Percentiles rank a stretch among this genome's conserved stretches.
These are phyloP conservation scores for Leptocoma aspasia DNA, from an alignment of 2,113 vertebrate genomes.

Conservation along the genomic window DNA sequence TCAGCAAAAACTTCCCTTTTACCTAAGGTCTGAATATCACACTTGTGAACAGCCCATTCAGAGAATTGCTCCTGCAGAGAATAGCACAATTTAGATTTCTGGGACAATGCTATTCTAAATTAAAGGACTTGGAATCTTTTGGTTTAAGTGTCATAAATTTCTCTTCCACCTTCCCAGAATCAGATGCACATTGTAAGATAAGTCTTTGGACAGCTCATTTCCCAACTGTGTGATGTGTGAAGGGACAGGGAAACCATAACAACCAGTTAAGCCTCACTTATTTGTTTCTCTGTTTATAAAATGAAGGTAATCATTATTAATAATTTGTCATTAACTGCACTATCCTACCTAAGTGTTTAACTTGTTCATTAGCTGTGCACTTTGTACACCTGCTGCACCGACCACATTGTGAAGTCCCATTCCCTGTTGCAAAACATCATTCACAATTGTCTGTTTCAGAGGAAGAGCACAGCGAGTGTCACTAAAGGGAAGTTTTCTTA, in stretches of 20 bases:
- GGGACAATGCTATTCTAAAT: not conserved
- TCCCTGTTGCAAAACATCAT: not conserved
- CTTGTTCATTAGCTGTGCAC: not conserved
- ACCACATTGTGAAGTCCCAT: not conserved
- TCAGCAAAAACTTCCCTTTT: not conserved
- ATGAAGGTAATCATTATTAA: not conserved
- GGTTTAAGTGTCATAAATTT: not conserved
- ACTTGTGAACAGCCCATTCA: not conserved
- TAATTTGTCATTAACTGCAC: not conserved
- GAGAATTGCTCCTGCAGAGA: not conserved
- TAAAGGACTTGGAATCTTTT: not conserved
- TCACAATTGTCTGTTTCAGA: not conserved
- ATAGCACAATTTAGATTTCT: not conserved
- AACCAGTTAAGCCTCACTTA: not conserved
- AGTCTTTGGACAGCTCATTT: not conserved
- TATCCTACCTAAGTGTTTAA: not conserved
- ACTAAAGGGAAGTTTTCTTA: not conserved
- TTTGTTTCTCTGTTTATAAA: not conserved
- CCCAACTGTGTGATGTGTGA: not conserved
- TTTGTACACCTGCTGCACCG: not conserved
- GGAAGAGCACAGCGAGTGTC: not conserved
- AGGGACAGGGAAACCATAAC: not conserved
- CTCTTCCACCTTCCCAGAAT: not conserved
- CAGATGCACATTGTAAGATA: not conserved
- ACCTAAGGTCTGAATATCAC: not conserved